These are phyloP conservation scores for Carassius gibelio DNA, from an alignment of 2,113 vertebrate genomes.

Conservation along the genomic window DNA sequence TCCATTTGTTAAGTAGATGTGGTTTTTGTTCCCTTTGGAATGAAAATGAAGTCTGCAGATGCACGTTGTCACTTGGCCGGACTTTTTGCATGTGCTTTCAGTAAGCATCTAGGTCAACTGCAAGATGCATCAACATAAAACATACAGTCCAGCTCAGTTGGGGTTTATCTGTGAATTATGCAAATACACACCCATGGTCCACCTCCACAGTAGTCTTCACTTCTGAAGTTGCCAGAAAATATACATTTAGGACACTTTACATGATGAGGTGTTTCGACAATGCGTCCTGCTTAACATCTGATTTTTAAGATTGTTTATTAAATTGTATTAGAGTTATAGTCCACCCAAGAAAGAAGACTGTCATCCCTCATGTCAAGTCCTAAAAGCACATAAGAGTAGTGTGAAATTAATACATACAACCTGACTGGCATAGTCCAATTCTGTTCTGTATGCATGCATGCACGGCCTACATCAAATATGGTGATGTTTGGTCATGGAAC, in stretches of 20 bases:
- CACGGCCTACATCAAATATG: background rate
- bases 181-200: background rate
- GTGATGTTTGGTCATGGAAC: background rate
- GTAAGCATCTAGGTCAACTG: constrained; percentile 34
- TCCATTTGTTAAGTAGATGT: constrained; percentile 48
- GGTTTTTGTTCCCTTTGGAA: constrained; percentile 37
- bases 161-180: constrained; percentile 41
- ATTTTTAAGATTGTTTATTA: background rate
- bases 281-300: background rate
- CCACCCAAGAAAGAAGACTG: background rate
- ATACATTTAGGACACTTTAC: background rate
- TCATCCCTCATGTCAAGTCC: background rate
- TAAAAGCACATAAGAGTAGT: background rate
- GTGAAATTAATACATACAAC: background rate
- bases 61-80: constrained; percentile 19
- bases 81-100: background rate
- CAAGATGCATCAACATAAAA: constrained; percentile 35
- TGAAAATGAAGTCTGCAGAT: constrained; percentile 17
- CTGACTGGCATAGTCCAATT: background rate
- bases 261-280: background rate
- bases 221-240: background rate
- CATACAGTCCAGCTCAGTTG: constrained; percentile 26
- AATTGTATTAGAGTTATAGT: background rate
- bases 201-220: background rate
- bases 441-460: background rate